Percentiles rank a stretch among this genome's conserved stretches.
phyloP scores from a whole-genome alignment of 1,140 invertebrate species.

The Gryllus bimaculatus region DNA sequence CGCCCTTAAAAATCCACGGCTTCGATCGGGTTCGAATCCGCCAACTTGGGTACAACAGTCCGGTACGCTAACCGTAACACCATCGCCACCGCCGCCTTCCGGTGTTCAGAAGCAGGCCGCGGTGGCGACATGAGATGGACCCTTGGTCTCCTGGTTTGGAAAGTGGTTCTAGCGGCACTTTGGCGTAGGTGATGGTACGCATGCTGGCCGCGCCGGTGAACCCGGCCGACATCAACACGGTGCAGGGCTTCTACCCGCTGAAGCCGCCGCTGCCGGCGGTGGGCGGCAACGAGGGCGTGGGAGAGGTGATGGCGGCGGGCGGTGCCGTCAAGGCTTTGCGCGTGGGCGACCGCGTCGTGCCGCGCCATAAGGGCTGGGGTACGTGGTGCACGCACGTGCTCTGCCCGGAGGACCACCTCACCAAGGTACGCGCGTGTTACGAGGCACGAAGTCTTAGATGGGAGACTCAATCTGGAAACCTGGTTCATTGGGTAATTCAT shows the following conservation, averaged over 20 bases:
- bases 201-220: slow-evolving; percentile 90
- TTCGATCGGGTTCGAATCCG: too few species aligned
- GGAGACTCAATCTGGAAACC: too few species aligned
- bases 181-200: slow-evolving; percentile 57
- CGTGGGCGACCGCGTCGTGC: slow-evolving; percentile 75
- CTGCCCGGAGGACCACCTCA: slow-evolving; percentile 49
- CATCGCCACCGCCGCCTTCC: too few species aligned
- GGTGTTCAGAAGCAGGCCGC: too few species aligned
- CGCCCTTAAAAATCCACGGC: too few species aligned
- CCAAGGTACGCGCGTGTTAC: slow-evolving; percentile 43
- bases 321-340: slow-evolving; percentile 50
- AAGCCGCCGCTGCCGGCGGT: slow-evolving; percentile 77
- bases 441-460: too few species aligned
- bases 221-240: slow-evolving; percentile 97
- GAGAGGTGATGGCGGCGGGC: slow-evolving; percentile 66
- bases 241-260: slow-evolving; percentile 90
- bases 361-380: slow-evolving; percentile 57
- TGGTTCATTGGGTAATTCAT: too few species aligned
- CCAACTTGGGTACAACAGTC: too few species aligned
- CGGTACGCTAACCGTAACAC: too few species aligned
- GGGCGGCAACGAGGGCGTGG: slow-evolving; percentile 89
- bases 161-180: too few species aligned
- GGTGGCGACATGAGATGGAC: too few species aligned
- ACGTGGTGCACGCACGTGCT: slow-evolving; percentile 77
- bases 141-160: too few species aligned